Evolutionary conservation across 2,797 vertebrate species (phyloP).

Genomic region (Lates japonicus): DNA sequence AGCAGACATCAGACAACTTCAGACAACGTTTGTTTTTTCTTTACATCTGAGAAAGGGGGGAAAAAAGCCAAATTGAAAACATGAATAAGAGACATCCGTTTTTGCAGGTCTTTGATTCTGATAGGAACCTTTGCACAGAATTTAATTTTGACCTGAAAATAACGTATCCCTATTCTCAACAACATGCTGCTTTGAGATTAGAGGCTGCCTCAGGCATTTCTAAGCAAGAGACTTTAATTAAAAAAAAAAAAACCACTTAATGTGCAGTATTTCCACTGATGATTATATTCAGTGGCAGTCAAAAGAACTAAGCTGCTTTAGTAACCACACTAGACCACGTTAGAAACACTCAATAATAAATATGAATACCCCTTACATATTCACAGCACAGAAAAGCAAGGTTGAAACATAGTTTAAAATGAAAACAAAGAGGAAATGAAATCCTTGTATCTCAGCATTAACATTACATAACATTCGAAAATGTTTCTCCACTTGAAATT

Average conservation of each 20-base stretch:
- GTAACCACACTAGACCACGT: constrained; percentile 47
- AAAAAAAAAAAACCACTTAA: constrained; percentile 59
- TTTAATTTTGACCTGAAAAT: constrained; percentile 77
- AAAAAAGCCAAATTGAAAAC: constrained; percentile 18
- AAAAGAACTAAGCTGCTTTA: constrained; percentile 69
- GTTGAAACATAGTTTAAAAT: constrained; percentile 25
- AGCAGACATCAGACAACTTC: constrained; percentile 39
- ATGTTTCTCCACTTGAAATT: constrained; percentile 1
- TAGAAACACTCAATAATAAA: constrained; percentile 56
- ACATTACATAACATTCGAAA: constrained; percentile 15
- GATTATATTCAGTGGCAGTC: constrained; percentile 72
- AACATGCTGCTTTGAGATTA: constrained; percentile 80
- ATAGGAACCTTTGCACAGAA: constrained; percentile 60
- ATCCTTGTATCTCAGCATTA: constrained; percentile 2
- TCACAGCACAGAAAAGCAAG: constrained; percentile 26
- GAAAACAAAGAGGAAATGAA: constrained; percentile 10
- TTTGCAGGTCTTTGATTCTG: constrained; percentile 69
- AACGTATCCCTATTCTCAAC: constrained; percentile 75
- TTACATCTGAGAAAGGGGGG: constrained; percentile 11
- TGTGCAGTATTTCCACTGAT: constrained; percentile 57
- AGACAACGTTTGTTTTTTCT: constrained; percentile 9
- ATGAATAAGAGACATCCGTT: constrained; percentile 29
- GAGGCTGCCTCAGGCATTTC: constrained; percentile 62
- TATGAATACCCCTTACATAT: constrained; percentile 9
- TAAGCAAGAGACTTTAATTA: constrained; percentile 74